These are phyloP conservation scores for Eupsittula cactorum DNA, from an alignment of 2,113 vertebrate species.

Conservation along the genomic window DNA sequence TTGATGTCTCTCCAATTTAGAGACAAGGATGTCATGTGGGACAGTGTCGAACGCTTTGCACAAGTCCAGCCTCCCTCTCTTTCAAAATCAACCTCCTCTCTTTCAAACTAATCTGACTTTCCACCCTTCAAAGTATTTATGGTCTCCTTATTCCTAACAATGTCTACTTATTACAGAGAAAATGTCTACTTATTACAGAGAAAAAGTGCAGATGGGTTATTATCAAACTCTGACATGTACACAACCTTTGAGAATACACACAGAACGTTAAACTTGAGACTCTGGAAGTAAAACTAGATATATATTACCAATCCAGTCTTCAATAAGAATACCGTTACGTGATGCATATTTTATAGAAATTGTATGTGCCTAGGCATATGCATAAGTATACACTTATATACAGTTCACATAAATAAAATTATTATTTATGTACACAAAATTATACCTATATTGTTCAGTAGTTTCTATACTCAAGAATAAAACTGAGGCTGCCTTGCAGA, in stretches of 20 bases:
- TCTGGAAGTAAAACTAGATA: neutral
- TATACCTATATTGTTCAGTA: neutral
- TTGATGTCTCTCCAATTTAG: too few relatives aligned
- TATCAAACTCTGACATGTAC: neutral
- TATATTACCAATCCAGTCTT: neutral
- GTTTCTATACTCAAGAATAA: neutral
- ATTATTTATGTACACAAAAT: neutral
- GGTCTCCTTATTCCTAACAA: neutral
- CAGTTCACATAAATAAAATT: neutral
- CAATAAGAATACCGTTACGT: neutral
- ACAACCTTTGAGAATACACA: neutral
- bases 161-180: neutral
- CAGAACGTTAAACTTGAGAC: neutral
- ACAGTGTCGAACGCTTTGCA: too few relatives aligned
- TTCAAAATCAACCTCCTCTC: neutral
- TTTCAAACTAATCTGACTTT: neutral
- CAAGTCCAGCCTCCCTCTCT: too few relatives aligned
- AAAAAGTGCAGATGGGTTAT: neutral
- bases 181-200: neutral
- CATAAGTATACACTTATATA: neutral
- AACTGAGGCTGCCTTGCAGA: neutral
- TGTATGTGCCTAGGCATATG: neutral
- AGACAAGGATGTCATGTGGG: too few relatives aligned
- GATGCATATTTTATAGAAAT: neutral
- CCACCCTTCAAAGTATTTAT: neutral